These are phyloP conservation scores for Littorina saxatilis DNA, from an alignment of 1,140 invertebrate species.

Conservation along the genomic window DNA sequence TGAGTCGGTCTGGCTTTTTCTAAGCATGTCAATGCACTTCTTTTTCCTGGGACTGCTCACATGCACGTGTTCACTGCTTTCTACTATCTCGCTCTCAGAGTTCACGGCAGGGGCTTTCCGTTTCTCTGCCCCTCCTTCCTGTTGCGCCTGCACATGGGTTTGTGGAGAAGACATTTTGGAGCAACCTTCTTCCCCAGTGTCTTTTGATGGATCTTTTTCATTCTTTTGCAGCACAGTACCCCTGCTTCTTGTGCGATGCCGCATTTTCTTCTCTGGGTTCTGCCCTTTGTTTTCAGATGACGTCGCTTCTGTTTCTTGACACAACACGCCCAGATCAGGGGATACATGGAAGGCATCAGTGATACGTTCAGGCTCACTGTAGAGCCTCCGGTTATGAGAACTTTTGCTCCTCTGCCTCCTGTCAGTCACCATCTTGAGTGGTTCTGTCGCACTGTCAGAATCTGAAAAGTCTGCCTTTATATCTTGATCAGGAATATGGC, in stretches of 20 bases:
- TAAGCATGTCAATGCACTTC: not conserved
- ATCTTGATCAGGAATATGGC: no score
- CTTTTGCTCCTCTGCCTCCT: slow-evolving; percentile 34
- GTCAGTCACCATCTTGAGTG: not conserved
- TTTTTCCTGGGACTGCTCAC: not conserved
- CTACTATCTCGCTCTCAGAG: not conserved
- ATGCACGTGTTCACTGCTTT: not conserved
- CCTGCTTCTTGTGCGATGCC: slow-evolving; percentile 9
- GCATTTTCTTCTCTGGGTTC: not conserved
- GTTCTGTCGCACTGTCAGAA: not conserved
- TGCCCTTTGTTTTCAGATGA: not conserved
- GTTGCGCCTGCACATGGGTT: not conserved
- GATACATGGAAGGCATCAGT: not conserved
- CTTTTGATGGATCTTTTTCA: not conserved
- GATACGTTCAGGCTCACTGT: not conserved
- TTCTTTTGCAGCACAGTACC: not conserved
- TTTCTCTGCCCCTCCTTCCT: not conserved
- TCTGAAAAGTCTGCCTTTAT: no score
- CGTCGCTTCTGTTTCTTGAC: not conserved
- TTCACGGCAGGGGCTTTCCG: not conserved
- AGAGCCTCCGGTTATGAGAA: not conserved
- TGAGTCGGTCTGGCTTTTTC: no score
- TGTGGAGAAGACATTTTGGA: not conserved
- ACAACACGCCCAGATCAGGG: not conserved
- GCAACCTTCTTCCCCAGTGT: not conserved